Conservation (phyloP, 2,888 invertebrate genomes). For the Punctoribates punctum region DNA sequence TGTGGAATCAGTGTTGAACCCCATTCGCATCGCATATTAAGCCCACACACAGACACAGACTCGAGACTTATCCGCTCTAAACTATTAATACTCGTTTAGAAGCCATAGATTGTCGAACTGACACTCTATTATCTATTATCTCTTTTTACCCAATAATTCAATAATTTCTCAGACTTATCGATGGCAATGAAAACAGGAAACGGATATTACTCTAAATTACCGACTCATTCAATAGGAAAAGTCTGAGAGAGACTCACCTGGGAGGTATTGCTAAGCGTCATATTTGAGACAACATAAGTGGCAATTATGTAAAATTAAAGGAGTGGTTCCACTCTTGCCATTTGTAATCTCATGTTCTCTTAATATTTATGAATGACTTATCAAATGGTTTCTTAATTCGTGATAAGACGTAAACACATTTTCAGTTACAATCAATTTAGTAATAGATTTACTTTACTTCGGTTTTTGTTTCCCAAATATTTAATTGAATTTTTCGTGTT, state of each 20-base stretch:
- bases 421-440: slow-evolving; percentile 1
- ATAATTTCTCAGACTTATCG: slow-evolving; percentile 1
- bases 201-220: background rate
- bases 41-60: slow-evolving; percentile 6
- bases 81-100: background rate
- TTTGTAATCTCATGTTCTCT: slow-evolving; percentile 19
- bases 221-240: background rate
- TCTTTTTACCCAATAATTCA: background rate
- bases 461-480: too few species aligned
- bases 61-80: background rate
- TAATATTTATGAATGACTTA: slow-evolving; percentile 22
- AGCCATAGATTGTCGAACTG: slow-evolving; percentile 6
- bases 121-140: background rate
- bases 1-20: background rate
- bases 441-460: background rate
- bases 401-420: slow-evolving; percentile 8
- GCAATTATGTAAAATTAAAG: slow-evolving; percentile 29
- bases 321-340: slow-evolving; percentile 24
- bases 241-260: too few species aligned
- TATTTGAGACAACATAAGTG: slow-evolving; percentile 28
- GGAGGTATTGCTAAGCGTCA: slow-evolving; percentile 15
- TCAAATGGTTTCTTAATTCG: slow-evolving; percentile 3
- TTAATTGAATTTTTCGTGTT: background rate
- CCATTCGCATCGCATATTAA: slow-evolving; percentile 2
- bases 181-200: slow-evolving; percentile 7